Conservation (phyloP, 2,113 vertebrate species). For the Oreochromis spilurus region DNA sequence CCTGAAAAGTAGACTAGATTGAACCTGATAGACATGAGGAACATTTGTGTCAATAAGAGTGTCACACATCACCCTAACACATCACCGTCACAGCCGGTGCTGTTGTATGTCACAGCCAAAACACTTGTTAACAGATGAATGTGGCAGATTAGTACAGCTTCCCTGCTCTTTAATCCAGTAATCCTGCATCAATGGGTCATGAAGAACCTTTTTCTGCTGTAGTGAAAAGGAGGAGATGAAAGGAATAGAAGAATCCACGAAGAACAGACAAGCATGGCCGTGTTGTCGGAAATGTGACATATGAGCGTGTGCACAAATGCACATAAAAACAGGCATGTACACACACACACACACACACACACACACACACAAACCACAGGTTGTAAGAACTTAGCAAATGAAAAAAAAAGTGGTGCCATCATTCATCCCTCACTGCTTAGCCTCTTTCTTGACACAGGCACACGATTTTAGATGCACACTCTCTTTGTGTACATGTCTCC, state of each 20-base stretch:
- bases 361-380: background rate
- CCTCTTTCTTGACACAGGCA: constrained; percentile 28
- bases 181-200: constrained; percentile 70
- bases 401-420: constrained; percentile 18
- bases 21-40: constrained; percentile 32
- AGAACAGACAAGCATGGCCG: background rate
- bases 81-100: constrained; percentile 21
- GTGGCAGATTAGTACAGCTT: constrained; percentile 50
- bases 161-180: constrained; percentile 65
- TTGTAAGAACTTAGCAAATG: constrained; percentile 11
- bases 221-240: constrained; percentile 46
- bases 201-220: constrained; percentile 35
- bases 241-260: constrained; percentile 5
- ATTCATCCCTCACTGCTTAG: constrained; percentile 30
- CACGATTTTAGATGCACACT: constrained; percentile 23
- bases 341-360: background rate
- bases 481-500: constrained; percentile 44
- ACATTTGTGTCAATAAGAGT: constrained; percentile 15
- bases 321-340: background rate
- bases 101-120: constrained; percentile 49
- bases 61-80: constrained; percentile 27
- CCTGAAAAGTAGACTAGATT: background rate
- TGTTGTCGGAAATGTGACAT: constrained; percentile 28
- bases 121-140: constrained; percentile 68
- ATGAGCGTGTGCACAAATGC: background rate